phyloP scores from a whole-genome alignment of 2,888 invertebrate genomes.

The Hesperia comma region DNA sequence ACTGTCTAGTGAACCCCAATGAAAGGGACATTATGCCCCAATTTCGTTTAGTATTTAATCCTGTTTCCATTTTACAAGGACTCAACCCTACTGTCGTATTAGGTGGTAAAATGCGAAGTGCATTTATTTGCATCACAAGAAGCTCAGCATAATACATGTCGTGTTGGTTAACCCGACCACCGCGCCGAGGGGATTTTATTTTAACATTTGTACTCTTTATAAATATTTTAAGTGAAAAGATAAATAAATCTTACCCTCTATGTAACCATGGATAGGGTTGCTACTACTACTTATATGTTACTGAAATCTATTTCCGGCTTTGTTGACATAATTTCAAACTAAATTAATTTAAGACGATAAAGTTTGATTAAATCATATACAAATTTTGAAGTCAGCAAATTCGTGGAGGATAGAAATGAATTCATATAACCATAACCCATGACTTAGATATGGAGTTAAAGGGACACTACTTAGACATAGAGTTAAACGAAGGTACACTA shows the following conservation, averaged over 20 bases:
- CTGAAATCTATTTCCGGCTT: background rate
- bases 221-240: conserved; percentile 3
- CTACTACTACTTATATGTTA: background rate
- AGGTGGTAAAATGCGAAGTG: background rate
- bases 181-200: background rate
- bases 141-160: conserved; percentile 3
- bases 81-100: background rate
- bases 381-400: background rate
- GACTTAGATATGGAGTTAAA: no score
- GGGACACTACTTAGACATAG: no score
- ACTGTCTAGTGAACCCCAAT: no score
- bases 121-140: conserved; percentile 6
- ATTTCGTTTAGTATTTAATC: no score
- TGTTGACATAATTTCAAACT: background rate
- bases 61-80: background rate
- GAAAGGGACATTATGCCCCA: no score
- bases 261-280: background rate
- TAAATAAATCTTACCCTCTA: background rate
- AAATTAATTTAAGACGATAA: background rate
- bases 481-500: no score
- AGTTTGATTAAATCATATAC: conserved; percentile 1
- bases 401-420: background rate
- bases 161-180: background rate
- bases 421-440: no score
- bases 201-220: background rate